A percentile compares a stretch with the other conserved stretches of the same genome.
Conservation (phyloP, 2,797 vertebrate genomes). For the Pampus argenteus region DNA sequence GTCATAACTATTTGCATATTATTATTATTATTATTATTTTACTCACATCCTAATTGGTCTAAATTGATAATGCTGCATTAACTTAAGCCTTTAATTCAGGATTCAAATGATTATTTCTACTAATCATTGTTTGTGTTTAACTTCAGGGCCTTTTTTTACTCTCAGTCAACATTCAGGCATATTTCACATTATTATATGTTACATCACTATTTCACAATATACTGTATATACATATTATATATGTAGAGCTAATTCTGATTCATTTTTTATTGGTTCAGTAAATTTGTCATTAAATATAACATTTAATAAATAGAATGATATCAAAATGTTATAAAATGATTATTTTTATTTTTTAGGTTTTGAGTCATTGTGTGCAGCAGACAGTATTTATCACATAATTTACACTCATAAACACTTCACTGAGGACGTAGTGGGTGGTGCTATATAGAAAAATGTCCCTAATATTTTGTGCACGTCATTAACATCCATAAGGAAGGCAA, state of each 20-base stretch:
- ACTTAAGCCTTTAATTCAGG: not conserved
- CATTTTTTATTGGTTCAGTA: not conserved
- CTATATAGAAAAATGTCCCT: too few species aligned
- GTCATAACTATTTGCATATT: rapidly evolving
- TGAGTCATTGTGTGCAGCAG: not conserved
- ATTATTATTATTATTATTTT: not conserved
- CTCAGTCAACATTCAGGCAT: slow-evolving; percentile 77
- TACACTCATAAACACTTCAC: too few species aligned
- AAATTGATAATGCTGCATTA: not conserved
- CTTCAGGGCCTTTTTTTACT: slow-evolving; percentile 43
- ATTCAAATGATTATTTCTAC: not conserved
- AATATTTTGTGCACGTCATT: too few species aligned
- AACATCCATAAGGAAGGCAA: too few species aligned
- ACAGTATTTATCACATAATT: too few species aligned
- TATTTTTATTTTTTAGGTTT: not conserved
- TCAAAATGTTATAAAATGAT: too few species aligned
- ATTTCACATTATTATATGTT: slow-evolving; percentile 70
- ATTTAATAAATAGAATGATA: not conserved
- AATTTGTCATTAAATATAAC: not conserved
- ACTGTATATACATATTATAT: too few species aligned
- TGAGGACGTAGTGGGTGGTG: too few species aligned
- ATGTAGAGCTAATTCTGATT: too few species aligned
- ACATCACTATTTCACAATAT: not conserved
- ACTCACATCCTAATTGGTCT: rapidly evolving
- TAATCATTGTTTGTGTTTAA: rapidly evolving